phyloP scores from a whole-genome alignment of 2,797 vertebrate genomes.

The Arnoldichthys spilopterus region DNA sequence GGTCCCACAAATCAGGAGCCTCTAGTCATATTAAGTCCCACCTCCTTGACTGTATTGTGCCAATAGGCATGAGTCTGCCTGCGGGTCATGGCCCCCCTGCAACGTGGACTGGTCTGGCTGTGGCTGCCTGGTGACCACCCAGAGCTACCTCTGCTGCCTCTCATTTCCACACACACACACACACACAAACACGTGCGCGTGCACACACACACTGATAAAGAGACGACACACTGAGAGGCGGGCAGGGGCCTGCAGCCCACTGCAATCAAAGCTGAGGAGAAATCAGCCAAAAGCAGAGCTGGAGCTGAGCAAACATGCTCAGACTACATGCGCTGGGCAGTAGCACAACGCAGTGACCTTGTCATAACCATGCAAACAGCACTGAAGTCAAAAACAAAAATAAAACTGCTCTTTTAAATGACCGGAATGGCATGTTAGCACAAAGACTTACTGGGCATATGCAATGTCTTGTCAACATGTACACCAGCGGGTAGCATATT shows the following conservation, averaged over 20 bases:
- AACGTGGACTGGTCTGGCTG: slow-evolving; percentile 43
- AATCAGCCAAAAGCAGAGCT: slow-evolving; percentile 46
- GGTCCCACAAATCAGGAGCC: slow-evolving; percentile 42
- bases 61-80: slow-evolving; percentile 53
- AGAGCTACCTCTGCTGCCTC: slow-evolving; percentile 47
- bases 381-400: slow-evolving; percentile 7
- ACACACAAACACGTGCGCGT: slow-evolving; percentile 15
- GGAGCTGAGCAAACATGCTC: slow-evolving; percentile 21
- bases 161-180: slow-evolving; percentile 51
- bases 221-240: slow-evolving; percentile 47
- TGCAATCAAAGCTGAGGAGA: slow-evolving; percentile 56
- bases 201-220: slow-evolving; percentile 47
- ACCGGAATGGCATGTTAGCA: not conserved
- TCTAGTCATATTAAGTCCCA: slow-evolving; percentile 25
- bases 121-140: slow-evolving; percentile 54
- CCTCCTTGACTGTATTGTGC: slow-evolving; percentile 33
- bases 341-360: slow-evolving; percentile 41
- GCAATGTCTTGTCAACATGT: not conserved
- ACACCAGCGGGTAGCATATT: not conserved
- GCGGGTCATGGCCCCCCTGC: slow-evolving; percentile 43
- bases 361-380: slow-evolving; percentile 25
- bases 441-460: not conserved
- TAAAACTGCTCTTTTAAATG: slow-evolving; percentile 18
- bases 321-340: slow-evolving; percentile 45
- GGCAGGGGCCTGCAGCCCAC: slow-evolving; percentile 49